phyloP scores from a whole-genome alignment of 92 coral and sea anemone species.

The Phenganax stokvisi region DNA sequence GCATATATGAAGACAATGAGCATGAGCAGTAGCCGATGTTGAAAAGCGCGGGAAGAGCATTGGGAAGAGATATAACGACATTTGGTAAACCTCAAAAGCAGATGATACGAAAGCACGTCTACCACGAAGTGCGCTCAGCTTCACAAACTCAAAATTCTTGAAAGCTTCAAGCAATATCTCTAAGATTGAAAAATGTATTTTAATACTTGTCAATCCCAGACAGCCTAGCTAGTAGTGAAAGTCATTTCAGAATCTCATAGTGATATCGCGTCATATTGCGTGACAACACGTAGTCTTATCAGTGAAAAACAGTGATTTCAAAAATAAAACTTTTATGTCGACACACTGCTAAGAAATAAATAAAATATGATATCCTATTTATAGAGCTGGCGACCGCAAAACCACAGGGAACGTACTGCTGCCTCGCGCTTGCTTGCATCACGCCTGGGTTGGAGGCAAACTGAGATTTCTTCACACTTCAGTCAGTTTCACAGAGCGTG shows the following conservation, averaged over 20 bases:
- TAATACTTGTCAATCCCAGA: too few species aligned
- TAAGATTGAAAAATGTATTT: too few species aligned
- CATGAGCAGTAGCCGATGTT: too few species aligned
- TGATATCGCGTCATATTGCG: background rate
- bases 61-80: too few species aligned
- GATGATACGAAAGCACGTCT: too few species aligned
- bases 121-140: too few species aligned
- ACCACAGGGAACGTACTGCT: constrained; percentile 3
- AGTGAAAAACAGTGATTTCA: background rate
- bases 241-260: background rate
- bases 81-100: too few species aligned
- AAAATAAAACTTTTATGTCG: background rate
- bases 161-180: too few species aligned
- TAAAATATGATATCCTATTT: constrained; percentile 12
- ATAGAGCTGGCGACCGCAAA: constrained; percentile 15
- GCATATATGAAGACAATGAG: constrained; percentile 42
- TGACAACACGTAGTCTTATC: background rate
- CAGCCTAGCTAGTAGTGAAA: too few species aligned
- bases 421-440: background rate
- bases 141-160: too few species aligned
- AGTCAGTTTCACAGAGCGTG: background rate
- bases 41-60: too few species aligned
- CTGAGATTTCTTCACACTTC: background rate
- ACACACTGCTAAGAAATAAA: constrained; percentile 1
- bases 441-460: background rate